Evolutionary conservation across 2,888 invertebrate species (phyloP).

Genomic region (Platynereis dumerilii): DNA sequence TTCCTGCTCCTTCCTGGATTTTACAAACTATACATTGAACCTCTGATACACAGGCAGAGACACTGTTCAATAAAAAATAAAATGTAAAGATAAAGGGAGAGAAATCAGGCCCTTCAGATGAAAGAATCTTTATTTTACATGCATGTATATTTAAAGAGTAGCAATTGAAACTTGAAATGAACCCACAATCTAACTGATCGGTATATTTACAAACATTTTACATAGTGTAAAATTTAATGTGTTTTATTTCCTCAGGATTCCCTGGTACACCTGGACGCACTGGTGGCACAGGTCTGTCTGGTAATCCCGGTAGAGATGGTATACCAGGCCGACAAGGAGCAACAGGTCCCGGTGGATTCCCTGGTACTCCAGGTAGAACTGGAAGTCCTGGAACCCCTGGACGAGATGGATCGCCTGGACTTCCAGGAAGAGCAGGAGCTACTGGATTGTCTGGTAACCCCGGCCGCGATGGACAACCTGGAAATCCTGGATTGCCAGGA

Average conservation of each 20-base stretch:
- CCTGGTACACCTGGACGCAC: conserved; percentile 14
- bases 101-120: too few relatives aligned
- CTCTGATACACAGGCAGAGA: too few relatives aligned
- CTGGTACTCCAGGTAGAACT: conserved; percentile 9
- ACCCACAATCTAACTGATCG: too few relatives aligned
- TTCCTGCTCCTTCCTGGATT: too few relatives aligned
- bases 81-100: too few relatives aligned
- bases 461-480: conserved; percentile 4
- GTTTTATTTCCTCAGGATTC: not conserved
- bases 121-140: too few relatives aligned
- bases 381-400: conserved; percentile 7
- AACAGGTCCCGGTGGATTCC: conserved; percentile 8
- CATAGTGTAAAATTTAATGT: too few relatives aligned
- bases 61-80: too few relatives aligned
- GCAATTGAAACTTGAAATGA: too few relatives aligned
- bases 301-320: conserved; percentile 15
- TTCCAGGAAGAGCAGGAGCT: not conserved
- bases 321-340: conserved; percentile 17
- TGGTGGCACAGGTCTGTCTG: conserved; percentile 14
- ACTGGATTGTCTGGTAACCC: conserved; percentile 11
- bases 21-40: too few relatives aligned
- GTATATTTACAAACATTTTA: too few relatives aligned
- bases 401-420: conserved; percentile 9
- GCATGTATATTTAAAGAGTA: too few relatives aligned
- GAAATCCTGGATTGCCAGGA: conserved; percentile 11